Conservation (phyloP, 1,140 invertebrate genomes). For the Apis florea region DNA sequence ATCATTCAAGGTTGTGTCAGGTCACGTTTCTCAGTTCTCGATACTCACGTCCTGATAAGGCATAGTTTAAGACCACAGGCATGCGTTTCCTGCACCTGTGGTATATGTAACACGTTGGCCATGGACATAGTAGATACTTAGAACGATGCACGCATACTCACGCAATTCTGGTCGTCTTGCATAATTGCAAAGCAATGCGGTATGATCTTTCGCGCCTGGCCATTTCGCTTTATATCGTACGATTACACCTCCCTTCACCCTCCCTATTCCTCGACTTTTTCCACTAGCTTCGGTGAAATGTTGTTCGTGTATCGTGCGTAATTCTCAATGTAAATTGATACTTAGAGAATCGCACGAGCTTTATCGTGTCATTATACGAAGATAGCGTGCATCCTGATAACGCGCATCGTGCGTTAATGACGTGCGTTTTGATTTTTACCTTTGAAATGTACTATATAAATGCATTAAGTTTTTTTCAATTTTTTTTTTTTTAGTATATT, state of each 20-base stretch:
- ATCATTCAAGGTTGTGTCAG: conserved; percentile 2
- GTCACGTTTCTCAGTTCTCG: neutral
- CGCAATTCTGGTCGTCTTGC: neutral
- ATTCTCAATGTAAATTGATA: conserved; percentile 10
- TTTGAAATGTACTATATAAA: neutral
- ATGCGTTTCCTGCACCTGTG: conserved; percentile 42
- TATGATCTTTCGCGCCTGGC: conserved; percentile 2
- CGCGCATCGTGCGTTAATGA: neutral
- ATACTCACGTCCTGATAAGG: conserved; percentile 9
- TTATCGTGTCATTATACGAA: neutral
- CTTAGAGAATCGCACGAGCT: neutral
- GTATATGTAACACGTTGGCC: conserved; percentile 22
- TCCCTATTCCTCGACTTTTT: neutral
- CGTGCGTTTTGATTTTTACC: neutral
- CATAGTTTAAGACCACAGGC: neutral
- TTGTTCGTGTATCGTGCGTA: neutral
- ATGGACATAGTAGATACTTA: conserved; percentile 18
- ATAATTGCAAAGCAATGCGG: conserved; percentile 17
- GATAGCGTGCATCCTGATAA: neutral
- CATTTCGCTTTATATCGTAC: neutral
- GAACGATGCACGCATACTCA: neutral
- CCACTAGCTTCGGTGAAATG: neutral
- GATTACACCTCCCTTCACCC: neutral
- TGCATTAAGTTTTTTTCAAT: too few relatives aligned
- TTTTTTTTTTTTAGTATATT: neutral